phyloP scores from a whole-genome alignment of 2,888 invertebrate genomes.

The Camptogramma bilineatum region DNA sequence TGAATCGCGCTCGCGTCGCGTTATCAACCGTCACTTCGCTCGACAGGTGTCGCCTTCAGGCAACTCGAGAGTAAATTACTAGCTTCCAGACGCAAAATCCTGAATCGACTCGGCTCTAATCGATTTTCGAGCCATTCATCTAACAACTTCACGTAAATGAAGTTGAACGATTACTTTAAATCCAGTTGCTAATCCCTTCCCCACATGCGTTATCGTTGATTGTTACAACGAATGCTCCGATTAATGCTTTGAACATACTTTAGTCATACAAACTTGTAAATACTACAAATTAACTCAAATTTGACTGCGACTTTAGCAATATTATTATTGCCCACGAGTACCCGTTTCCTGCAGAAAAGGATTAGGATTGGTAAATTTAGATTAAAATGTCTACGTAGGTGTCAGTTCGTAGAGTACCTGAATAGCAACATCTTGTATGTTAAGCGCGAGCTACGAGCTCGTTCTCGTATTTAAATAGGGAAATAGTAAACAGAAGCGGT shows the following conservation, averaged over 20 bases:
- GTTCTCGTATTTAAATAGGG: constrained; percentile 85
- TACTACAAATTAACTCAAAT: constrained; percentile 34
- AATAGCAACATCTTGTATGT: constrained; percentile 79
- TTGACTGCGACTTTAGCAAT: constrained; percentile 41
- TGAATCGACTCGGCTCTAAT: constrained; percentile 81
- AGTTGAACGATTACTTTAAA: constrained; percentile 30
- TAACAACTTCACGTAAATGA: constrained; percentile 51
- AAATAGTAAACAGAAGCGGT: constrained; percentile 83
- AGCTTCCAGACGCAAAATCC: constrained; percentile 72
- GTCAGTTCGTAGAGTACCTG: constrained; percentile 63
- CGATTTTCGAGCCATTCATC: constrained; percentile 76
- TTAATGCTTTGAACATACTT: constrained; percentile 28
- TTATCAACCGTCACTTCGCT: constrained; percentile 82
- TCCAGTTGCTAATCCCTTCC: constrained; percentile 7
- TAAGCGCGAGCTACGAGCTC: constrained; percentile 78
- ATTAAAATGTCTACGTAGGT: constrained; percentile 53
- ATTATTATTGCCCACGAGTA: constrained; percentile 44
- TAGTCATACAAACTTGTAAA: constrained; percentile 38
- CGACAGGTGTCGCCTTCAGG: constrained; percentile 85
- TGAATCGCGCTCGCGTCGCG: constrained; percentile 80
- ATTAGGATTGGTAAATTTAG: constrained; percentile 50
- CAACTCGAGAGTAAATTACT: constrained; percentile 84
- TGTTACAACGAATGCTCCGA: constrained; percentile 19
- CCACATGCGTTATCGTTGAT: constrained; percentile 25
- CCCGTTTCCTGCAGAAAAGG: constrained; percentile 39